Conservation (phyloP, 2,797 vertebrate species). For the Propithecus perrieri region DNA sequence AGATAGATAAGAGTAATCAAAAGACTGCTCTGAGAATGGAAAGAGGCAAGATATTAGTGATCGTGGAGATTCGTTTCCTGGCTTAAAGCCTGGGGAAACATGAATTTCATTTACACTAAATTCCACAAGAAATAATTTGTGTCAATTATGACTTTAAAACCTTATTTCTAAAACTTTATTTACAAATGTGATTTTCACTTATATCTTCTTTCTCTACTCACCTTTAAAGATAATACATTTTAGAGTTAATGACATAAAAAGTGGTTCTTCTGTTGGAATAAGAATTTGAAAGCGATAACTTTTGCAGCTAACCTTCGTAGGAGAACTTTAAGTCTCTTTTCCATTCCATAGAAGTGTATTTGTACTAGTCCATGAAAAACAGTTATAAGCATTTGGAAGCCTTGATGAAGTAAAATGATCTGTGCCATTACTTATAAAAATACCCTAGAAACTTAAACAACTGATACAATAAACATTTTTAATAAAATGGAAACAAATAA, state of each 20-base stretch:
- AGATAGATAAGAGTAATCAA: background rate
- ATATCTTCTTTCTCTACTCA: background rate
- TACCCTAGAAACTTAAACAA: background rate
- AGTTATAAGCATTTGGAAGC: background rate
- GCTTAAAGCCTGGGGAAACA: background rate
- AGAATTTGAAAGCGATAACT: background rate
- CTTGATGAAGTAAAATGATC: background rate
- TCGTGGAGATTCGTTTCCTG: background rate
- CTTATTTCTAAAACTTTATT: background rate
- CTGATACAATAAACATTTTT: background rate
- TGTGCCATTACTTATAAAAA: background rate
- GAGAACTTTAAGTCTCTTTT: background rate
- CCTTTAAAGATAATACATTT: background rate
- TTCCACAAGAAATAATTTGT: background rate
- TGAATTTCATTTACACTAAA: background rate
- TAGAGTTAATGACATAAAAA: background rate
- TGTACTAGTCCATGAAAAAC: background rate
- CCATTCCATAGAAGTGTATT: background rate
- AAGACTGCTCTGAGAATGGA: background rate
- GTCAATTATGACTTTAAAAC: background rate
- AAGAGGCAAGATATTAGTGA: background rate
- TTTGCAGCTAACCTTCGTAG: background rate
- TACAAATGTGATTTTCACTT: background rate
- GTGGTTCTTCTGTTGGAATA: background rate
- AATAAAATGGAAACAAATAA: background rate